Base-by-base conservation (phyloP, 2,797 vertebrate genomes). In the Poecilia gillii region DNA sequence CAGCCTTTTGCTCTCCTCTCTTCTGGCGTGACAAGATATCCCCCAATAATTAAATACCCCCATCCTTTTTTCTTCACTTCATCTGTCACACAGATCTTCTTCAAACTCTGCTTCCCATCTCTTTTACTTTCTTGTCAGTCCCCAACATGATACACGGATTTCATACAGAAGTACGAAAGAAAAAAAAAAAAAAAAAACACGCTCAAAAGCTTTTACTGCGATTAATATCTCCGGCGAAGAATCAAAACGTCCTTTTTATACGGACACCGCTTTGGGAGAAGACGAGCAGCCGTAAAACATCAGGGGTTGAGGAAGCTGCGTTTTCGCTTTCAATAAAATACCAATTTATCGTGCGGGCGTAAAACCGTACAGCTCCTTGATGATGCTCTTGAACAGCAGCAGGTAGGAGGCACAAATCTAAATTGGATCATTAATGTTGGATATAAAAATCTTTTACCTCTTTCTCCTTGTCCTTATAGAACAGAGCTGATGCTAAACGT, bases 321-420 rank as follows among this genome's bases (percentile, higher is more conserved):
- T 31, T 82, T 85, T 87, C 72, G 64, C 76, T 70, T 45, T 70
- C 75, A 82, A 88, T 90, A 88, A 91, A 90, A 87, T 80, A 79
- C 76, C 59, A 73, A 84, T 85, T 90, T 86, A 85, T 70, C 80
- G 80, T 75, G 87, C 87, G 89, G 91, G 87, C 87, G 85, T 90
- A 68, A 85, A 78, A 80, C 82, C 74, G 53, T 64, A 18, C 47
- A n/a, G 49, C 68, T 81, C 82, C 77, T 72, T 79, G 82, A 85
- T 76, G 74, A 51, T 68, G 76, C 82, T 89, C 87, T 87, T 89
- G 70, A 88, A 90, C 80, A 82, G 78, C 84, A 89, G 87, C 70
- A 88, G 79, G 88, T 83, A 82, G 88, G 90, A 90, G 89, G 88
- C 81, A 79, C 84, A 87, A 79, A 85, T 88, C 89, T 84, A 90